A percentile compares a stretch with the other conserved stretches of the same genome.
phyloP scores from a whole-genome alignment of 2,113 vertebrate species.

The Myanophis thanlyinensis region DNA sequence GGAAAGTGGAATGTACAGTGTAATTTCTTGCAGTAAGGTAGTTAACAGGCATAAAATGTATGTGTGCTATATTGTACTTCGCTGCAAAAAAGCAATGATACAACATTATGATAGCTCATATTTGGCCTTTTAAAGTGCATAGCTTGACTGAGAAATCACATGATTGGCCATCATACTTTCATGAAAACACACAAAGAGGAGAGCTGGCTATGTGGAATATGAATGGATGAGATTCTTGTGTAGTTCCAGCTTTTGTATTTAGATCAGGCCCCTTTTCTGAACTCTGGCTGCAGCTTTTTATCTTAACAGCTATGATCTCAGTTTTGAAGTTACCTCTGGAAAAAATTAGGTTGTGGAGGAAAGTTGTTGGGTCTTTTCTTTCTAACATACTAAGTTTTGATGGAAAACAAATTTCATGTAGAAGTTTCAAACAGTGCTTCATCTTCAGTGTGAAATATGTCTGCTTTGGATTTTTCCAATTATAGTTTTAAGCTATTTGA shows the following conservation, averaged over 20 bases:
- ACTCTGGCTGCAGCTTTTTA: background rate
- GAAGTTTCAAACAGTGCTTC: background rate
- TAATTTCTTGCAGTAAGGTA: background rate
- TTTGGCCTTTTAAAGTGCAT: background rate
- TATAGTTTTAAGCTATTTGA: background rate
- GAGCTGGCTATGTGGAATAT: background rate
- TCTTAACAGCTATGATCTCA: background rate
- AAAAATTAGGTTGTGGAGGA: background rate
- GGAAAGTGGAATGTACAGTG: background rate
- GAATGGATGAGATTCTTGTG: background rate
- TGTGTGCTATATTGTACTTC: background rate
- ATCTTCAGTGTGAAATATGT: background rate
- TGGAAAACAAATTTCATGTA: background rate
- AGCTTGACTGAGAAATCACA: background rate
- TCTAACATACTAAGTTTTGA: background rate
- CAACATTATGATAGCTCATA: background rate
- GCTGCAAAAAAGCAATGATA: background rate
- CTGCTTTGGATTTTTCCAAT: background rate
- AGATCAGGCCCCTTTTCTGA: background rate
- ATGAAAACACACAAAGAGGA: background rate
- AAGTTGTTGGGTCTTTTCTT: background rate
- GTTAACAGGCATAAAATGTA: background rate
- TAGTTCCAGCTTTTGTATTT: background rate
- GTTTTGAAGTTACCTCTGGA: background rate
- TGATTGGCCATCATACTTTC: background rate